Evolutionary conservation across 1,140 invertebrate genomes (phyloP).

Genomic region (Diploscapter pachys): DNA sequence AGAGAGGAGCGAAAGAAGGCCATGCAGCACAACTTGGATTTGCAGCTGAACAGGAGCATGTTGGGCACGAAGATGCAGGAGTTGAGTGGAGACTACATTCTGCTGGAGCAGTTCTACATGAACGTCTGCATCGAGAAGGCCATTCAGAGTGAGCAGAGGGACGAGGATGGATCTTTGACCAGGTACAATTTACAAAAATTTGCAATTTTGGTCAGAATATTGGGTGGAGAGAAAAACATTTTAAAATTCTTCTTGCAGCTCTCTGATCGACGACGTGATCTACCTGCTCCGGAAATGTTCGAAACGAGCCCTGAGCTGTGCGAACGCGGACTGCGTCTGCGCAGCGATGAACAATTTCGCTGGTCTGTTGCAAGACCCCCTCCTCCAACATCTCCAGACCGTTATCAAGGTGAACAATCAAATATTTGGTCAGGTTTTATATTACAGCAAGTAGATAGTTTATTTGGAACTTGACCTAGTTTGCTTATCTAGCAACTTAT

Average conservation of each 20-base stretch:
- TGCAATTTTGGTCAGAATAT: too few relatives aligned
- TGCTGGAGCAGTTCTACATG: conserved; percentile 91
- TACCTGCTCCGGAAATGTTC: conserved; percentile 95
- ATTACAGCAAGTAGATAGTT: too few relatives aligned
- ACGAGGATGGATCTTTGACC: conserved; percentile 58
- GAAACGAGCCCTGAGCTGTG: conserved; percentile 78
- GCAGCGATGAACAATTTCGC: conserved; percentile 91
- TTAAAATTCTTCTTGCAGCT: conserved; percentile 64
- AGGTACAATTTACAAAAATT: too few relatives aligned
- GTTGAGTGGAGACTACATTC: conserved; percentile 80
- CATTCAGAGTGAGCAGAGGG: conserved; percentile 76
- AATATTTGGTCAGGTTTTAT: too few relatives aligned
- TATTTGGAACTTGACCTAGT: too few relatives aligned
- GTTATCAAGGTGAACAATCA: conserved; percentile 71
- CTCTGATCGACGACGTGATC: conserved; percentile 94
- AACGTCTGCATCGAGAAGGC: conserved; percentile 91
- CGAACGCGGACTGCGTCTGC: conserved; percentile 89
- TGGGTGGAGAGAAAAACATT: too few relatives aligned
- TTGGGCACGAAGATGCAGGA: conserved; percentile 71
- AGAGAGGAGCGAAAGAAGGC: conserved; percentile 28
- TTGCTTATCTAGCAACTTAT: conserved; percentile 72
- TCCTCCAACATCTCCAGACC: conserved; percentile 73
- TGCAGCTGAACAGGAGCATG: conserved; percentile 20
- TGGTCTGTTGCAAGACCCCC: conserved; percentile 80
- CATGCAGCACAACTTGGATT: conserved; percentile 26